These are phyloP conservation scores for Amblyjoppa proteus DNA, from an alignment of 2,888 invertebrate genomes.

Conservation along the genomic window DNA sequence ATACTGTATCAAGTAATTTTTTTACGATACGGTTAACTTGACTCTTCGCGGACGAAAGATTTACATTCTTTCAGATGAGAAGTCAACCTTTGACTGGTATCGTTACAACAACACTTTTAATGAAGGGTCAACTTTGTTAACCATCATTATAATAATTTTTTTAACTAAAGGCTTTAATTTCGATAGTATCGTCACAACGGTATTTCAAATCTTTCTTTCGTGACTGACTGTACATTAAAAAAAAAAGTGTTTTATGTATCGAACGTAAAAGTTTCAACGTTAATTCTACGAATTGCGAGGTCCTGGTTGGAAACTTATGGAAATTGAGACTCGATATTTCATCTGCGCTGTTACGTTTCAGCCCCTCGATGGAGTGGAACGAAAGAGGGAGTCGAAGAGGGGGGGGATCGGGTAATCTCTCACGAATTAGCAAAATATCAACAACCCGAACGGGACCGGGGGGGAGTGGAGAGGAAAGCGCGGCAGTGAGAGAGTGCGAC, in stretches of 20 bases:
- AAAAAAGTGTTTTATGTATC: not conserved
- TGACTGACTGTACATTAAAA: not conserved
- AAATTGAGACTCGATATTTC: conserved; percentile 74
- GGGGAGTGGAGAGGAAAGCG: conserved; percentile 39
- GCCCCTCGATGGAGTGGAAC: conserved; percentile 54
- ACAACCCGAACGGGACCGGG: conserved; percentile 68
- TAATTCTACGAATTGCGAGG: conserved; percentile 17
- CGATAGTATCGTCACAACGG: not conserved
- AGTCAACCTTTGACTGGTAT: too few species aligned
- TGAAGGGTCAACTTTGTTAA: too few species aligned
- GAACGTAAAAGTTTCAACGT: not conserved
- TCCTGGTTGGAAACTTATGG: conserved; percentile 60
- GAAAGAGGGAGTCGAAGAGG: conserved; percentile 14
- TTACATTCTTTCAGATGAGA: too few species aligned
- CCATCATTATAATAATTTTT: too few species aligned
- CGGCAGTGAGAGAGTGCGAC: conserved; percentile 37
- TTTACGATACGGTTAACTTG: too few species aligned
- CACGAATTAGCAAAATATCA: conserved; percentile 82
- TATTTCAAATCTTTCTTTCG: not conserved
- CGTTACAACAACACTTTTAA: not conserved
- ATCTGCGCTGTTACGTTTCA: conserved; percentile 65
- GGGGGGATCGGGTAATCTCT: conserved; percentile 77
- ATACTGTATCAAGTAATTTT: too few species aligned
- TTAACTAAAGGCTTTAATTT: not conserved
- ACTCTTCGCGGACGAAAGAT: too few species aligned